Evolutionary conservation across 2,888 invertebrate species (phyloP), one percentile per base, ranked within the genome.

Genomic region (Shargacucullia verbasci): DNA sequence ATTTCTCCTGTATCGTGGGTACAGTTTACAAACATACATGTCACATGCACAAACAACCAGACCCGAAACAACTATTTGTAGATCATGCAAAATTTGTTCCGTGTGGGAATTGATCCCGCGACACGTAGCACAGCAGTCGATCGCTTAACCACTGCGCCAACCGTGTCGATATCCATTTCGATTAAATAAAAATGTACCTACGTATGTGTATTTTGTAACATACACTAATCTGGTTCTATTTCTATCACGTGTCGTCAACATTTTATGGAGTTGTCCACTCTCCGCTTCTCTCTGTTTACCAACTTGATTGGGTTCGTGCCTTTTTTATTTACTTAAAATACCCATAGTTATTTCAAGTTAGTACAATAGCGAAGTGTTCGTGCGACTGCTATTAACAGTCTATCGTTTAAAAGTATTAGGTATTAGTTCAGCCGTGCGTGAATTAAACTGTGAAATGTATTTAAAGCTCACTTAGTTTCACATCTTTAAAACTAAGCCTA

Each of bases 291-390:
- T 20, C 41, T 92, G 89, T 92, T 91, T 90, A 86, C 91, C 72
- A 72, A 88, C 86, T 88, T 90, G 92, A 92, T 92, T 92, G 92
- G 89, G 88, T 88, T 89, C 90, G 91, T 91, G 91, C 88, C 85
- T 84, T 87, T 90, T 91, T 85, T 91, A 90, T 92, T 91, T 91
- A 83, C 85, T 74, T 78, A 82, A 83, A 81, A 78, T 73, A 83
- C n/a, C n/a, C n/a, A n/a, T 87, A 87, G 86, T 79, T 84, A 79
- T 84, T 87, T 86, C 82, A 85, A 86, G 79, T 80, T 70, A 52
- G 58, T 71, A 53, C 43, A 55, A 69, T 81, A 80, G 43, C 7
- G 46, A 37, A 34, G 33, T 15, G 60, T 63, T 76, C 68, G 73
- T 73, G 73, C 70, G 69, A 59, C 11, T 37, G 52, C 59, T 48